These are phyloP conservation scores for Hirundichthys speculiger DNA, from an alignment of 2,113 vertebrate species.

Conservation along the genomic window DNA sequence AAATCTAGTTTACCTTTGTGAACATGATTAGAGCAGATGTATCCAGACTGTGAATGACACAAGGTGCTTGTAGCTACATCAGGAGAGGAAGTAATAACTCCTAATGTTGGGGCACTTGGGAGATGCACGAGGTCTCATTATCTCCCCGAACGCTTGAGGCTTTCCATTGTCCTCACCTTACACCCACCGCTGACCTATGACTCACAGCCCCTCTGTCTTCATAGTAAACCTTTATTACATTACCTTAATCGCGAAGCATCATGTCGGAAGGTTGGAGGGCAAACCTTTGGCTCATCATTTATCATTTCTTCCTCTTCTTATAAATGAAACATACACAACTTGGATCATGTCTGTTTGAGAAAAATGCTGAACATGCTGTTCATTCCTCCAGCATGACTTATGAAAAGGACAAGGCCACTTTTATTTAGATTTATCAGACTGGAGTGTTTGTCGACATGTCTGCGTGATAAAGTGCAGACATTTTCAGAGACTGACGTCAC, in stretches of 20 bases:
- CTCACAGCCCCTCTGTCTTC: slow-evolving; percentile 89
- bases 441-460: slow-evolving; percentile 16
- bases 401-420: slow-evolving; percentile 35
- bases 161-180: slow-evolving; percentile 90
- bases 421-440: slow-evolving; percentile 39
- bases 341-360: slow-evolving; percentile 25
- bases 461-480: slow-evolving; percentile 31
- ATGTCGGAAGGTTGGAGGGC: slow-evolving; percentile 80
- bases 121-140: slow-evolving; percentile 86
- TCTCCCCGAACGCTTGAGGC: slow-evolving; percentile 86
- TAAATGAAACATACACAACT: slow-evolving; percentile 39
- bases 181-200: slow-evolving; percentile 96
- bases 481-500: slow-evolving; percentile 49
- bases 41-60: slow-evolving; percentile 55
- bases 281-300: slow-evolving; percentile 51
- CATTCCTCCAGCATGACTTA: slow-evolving; percentile 46
- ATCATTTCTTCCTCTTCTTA: slow-evolving; percentile 59
- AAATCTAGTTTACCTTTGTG: slow-evolving; percentile 7
- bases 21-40: slow-evolving; percentile 26
- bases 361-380: slow-evolving; percentile 37
- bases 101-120: slow-evolving; percentile 82
- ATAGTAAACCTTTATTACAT: slow-evolving; percentile 93
- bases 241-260: slow-evolving; percentile 85
- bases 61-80: slow-evolving; percentile 76
- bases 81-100: slow-evolving; percentile 84